Evolutionary conservation across 1,140 invertebrate genomes (phyloP).

Genomic region (Dinothrombium tinctorium): DNA sequence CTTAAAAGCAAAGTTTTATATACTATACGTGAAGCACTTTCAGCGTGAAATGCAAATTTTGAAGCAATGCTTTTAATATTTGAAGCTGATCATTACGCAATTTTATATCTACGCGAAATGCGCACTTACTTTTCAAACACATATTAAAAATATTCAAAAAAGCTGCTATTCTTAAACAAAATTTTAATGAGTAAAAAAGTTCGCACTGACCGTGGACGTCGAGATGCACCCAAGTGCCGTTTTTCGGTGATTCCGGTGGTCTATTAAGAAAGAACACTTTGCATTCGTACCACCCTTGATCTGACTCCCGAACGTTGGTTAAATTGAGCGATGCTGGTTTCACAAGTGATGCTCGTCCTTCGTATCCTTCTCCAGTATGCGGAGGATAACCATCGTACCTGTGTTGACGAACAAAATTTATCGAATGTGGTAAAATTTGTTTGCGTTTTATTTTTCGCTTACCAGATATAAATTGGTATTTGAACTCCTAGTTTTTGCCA

Average conservation of each 20-base stretch:
- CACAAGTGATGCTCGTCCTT: constrained; percentile 63
- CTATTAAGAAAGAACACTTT: constrained; percentile 85
- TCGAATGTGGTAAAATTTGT: not conserved
- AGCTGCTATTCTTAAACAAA: too few relatives aligned
- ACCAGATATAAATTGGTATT: constrained; percentile 83
- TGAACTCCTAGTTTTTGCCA: constrained; percentile 76
- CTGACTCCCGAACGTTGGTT: constrained; percentile 65
- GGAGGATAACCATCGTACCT: constrained; percentile 76
- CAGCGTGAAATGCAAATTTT: too few relatives aligned
- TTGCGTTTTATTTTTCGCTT: not conserved
- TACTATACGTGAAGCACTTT: too few relatives aligned
- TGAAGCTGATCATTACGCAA: too few relatives aligned
- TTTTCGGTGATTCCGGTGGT: constrained; percentile 65
- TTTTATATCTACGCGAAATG: too few relatives aligned
- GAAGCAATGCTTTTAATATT: too few relatives aligned
- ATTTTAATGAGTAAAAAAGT: too few relatives aligned
- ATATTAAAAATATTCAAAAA: too few relatives aligned
- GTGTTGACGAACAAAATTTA: constrained; percentile 4
- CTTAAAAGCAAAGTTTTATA: too few relatives aligned
- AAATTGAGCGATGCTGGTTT: constrained; percentile 72
- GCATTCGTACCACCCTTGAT: constrained; percentile 93
- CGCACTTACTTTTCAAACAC: too few relatives aligned
- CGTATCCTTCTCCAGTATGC: constrained; percentile 71
- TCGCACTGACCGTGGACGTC: constrained; percentile 71
- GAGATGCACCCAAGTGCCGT: constrained; percentile 83